Percentiles rank a stretch among this genome's conserved stretches.
Conservation (phyloP, 2,888 invertebrate species). For the Dascillus cervinus region DNA sequence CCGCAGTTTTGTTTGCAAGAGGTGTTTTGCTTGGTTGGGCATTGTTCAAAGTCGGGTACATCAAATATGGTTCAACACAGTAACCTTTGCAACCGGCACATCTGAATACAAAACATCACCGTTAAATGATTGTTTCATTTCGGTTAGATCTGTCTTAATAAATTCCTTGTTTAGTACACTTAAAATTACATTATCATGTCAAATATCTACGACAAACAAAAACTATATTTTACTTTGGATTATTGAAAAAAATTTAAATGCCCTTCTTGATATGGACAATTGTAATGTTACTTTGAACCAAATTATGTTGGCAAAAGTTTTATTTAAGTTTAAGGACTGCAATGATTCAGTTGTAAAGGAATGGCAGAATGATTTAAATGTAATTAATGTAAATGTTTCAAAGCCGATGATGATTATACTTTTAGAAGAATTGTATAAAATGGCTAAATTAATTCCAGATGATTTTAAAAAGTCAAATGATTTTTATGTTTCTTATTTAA, state of each 20-base stretch:
- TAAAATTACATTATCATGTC: constrained; percentile 49
- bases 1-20: constrained; percentile 48
- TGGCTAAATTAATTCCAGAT: constrained; percentile 49
- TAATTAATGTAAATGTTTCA: constrained; percentile 48
- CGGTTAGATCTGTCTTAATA: constrained; percentile 46
- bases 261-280: constrained; percentile 38
- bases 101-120: constrained; percentile 24
- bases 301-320: constrained; percentile 48
- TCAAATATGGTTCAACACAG: constrained; percentile 53
- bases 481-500: constrained; percentile 52
- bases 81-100: constrained; percentile 37
- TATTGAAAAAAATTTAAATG: constrained; percentile 52
- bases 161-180: constrained; percentile 48
- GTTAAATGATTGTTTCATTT: constrained; percentile 48
- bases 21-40: constrained; percentile 54
- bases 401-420: constrained; percentile 51
- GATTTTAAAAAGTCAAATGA: constrained; percentile 49
- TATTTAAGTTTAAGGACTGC: constrained; percentile 47
- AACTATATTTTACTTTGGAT: constrained; percentile 54
- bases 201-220: constrained; percentile 39
- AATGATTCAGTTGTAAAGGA: constrained; percentile 43
- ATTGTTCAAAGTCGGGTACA: constrained; percentile 41
- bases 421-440: constrained; percentile 48
- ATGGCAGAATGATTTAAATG: constrained; percentile 50
- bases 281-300: constrained; percentile 39